Percentiles rank a stretch among this genome's conserved stretches.
These are phyloP conservation scores for Alexandromys fortis DNA, from an alignment of 2,113 vertebrate species.

Conservation along the genomic window DNA sequence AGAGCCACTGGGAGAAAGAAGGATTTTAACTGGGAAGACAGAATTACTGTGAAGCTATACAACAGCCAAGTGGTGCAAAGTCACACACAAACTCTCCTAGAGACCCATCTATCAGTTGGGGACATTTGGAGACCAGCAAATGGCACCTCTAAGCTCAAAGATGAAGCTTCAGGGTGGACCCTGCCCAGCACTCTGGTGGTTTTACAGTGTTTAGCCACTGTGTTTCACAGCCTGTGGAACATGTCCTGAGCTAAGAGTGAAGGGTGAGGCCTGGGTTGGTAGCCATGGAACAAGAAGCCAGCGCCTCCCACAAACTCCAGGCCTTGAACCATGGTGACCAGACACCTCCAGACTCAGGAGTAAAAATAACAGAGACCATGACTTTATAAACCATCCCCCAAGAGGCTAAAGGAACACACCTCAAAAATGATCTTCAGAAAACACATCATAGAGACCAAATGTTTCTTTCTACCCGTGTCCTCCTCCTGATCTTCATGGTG, in stretches of 20 bases:
- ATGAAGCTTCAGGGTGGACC: background rate
- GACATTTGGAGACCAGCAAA: background rate
- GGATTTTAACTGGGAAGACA: fast-evolving
- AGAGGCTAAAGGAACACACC: background rate
- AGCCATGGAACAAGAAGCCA: background rate
- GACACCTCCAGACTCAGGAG: background rate
- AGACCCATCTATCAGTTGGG: too few relatives aligned
- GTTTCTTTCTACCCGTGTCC: background rate
- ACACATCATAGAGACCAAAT: background rate
- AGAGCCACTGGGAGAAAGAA: background rate
- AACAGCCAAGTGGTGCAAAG: background rate
- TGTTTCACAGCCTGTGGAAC: fast-evolving
- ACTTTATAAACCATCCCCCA: background rate
- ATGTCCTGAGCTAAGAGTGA: background rate
- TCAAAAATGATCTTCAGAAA: background rate
- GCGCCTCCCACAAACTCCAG: background rate
- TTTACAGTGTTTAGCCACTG: background rate
- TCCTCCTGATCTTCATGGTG: background rate
- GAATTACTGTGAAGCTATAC: background rate
- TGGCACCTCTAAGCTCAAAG: too few relatives aligned
- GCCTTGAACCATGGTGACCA: background rate
- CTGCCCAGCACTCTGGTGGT: background rate
- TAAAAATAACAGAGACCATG: background rate
- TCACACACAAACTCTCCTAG: background rate
- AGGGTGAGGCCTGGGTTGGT: background rate